Evolutionary conservation across 2,797 vertebrate species (phyloP).

Genomic region (Girardinus metallicus): DNA sequence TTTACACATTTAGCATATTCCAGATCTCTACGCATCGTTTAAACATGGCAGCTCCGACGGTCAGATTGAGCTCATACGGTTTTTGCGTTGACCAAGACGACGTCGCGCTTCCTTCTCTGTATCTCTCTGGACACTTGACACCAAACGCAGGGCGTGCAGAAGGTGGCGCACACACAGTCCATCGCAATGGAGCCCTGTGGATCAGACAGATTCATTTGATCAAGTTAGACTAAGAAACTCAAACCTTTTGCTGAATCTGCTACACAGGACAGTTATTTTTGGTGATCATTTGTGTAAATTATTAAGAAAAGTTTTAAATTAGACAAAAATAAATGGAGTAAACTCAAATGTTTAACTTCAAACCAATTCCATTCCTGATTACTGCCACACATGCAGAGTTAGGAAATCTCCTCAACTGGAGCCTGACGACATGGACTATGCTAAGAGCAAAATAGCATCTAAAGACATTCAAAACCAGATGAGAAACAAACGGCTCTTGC

Average conservation of each 20-base stretch:
- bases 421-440: background rate
- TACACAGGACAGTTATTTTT: background rate
- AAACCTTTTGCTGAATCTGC: background rate
- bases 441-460: background rate
- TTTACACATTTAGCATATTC: background rate
- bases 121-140: slow-evolving; percentile 83
- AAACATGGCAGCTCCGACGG: background rate
- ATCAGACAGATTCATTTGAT: background rate
- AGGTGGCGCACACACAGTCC: slow-evolving; percentile 71
- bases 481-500: background rate
- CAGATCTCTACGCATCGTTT: background rate
- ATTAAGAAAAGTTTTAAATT: background rate
- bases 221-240: background rate
- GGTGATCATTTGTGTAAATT: background rate
- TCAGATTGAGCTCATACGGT: slow-evolving; percentile 21
- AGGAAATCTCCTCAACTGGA: background rate
- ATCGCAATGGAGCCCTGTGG: slow-evolving; percentile 69
- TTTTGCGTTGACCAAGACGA: slow-evolving; percentile 64
- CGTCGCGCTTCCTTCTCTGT: slow-evolving; percentile 50
- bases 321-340: background rate
- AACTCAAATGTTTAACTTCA: background rate
- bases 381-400: background rate
- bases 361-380: background rate
- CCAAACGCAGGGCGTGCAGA: slow-evolving; percentile 71
- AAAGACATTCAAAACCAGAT: background rate